A percentile compares a stretch with the other conserved stretches of the same genome.
Evolutionary conservation across 2,888 invertebrate species (phyloP).

Genomic region (Atethmia centrago): DNA sequence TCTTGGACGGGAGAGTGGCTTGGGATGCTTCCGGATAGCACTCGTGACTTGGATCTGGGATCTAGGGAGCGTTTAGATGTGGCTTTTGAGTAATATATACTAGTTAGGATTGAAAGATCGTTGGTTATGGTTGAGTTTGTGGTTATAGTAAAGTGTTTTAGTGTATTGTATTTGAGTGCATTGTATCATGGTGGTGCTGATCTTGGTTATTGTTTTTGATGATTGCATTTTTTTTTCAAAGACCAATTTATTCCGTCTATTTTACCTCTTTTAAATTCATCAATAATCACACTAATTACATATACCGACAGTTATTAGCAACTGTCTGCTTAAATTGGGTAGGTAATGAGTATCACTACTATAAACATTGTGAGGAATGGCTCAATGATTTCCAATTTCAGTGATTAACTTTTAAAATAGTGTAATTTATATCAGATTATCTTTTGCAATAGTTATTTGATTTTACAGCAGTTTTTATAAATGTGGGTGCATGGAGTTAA

Average conservation of each 20-base stretch:
- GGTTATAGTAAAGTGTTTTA: not conserved
- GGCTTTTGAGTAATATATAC: conserved; percentile 15
- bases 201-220: not conserved
- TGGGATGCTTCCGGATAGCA: conserved; percentile 69
- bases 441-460: too few species aligned
- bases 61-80: conserved; percentile 58
- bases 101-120: not conserved
- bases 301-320: too few species aligned
- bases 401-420: not conserved
- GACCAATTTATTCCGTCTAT: too few species aligned
- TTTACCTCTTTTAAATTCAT: too few species aligned
- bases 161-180: too few species aligned
- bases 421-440: not conserved
- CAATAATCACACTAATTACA: too few species aligned
- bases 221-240: not conserved
- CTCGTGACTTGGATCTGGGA: conserved; percentile 73
- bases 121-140: not conserved
- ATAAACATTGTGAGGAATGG: not conserved
- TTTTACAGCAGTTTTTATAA: not conserved
- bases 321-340: not conserved
- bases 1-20: conserved; percentile 66
- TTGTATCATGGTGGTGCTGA: too few species aligned
- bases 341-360: too few species aligned
- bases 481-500: not conserved
- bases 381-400: not conserved